These are phyloP conservation scores for Peromyscus aztecus DNA, from an alignment of 2,797 vertebrate genomes.

Conservation along the genomic window DNA sequence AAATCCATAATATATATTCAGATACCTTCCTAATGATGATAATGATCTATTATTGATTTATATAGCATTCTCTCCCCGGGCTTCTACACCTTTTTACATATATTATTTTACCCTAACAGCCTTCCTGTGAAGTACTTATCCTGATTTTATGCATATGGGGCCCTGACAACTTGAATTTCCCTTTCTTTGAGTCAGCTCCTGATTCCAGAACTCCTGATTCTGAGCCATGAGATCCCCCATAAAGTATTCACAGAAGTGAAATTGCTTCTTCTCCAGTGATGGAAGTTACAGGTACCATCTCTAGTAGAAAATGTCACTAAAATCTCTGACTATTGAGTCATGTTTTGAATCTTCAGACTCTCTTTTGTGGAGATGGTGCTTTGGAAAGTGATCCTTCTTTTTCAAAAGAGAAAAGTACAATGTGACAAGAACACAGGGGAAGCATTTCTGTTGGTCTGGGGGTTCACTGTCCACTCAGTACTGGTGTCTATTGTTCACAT, in stretches of 20 bases:
- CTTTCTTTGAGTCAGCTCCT: constrained; percentile 48
- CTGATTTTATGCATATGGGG: constrained; percentile 52
- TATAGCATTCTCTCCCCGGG: constrained; percentile 32
- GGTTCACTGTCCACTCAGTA: background rate
- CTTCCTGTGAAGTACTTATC: constrained; percentile 39
- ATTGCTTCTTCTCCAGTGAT: background rate
- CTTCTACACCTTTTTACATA: constrained; percentile 60
- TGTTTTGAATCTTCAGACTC: constrained; percentile 15
- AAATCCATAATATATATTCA: constrained; percentile 54
- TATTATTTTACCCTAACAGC: constrained; percentile 58
- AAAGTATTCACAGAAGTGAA: constrained; percentile 47
- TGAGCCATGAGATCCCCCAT: background rate
- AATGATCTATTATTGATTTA: constrained; percentile 62
- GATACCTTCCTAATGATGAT: constrained; percentile 51
- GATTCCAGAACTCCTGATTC: constrained; percentile 55
- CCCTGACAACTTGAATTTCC: constrained; percentile 37
- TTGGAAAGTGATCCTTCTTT: constrained; percentile 40
- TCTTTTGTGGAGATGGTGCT: background rate
- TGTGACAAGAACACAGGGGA: background rate
- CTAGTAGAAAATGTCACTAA: background rate
- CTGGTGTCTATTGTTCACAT: background rate
- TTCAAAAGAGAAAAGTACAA: constrained; percentile 10
- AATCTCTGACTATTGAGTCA: constrained; percentile 50
- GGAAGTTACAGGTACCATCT: background rate
- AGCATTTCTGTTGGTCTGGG: background rate